Evolutionary conservation across 2,888 invertebrate genomes (phyloP).

Genomic region (Sphinx pinastri): DNA sequence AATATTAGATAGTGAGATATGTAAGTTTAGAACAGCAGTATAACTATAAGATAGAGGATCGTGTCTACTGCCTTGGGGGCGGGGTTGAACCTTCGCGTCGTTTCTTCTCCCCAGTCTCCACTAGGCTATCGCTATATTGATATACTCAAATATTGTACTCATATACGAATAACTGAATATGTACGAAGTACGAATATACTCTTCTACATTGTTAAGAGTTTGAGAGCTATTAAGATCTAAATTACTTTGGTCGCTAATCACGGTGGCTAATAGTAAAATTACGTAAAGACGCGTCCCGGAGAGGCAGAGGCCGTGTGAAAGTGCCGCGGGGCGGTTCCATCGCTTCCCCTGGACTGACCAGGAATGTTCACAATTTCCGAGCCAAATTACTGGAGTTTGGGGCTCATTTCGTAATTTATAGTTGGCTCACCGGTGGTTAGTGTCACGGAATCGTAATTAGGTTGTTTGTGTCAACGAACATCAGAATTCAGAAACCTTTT

Average conservation of each 20-base stretch:
- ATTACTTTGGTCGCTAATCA: neutral
- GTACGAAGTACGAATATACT: too few relatives aligned
- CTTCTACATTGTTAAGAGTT: neutral
- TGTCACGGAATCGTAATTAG: slow-evolving; percentile 12
- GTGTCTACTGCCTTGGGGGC: too few relatives aligned
- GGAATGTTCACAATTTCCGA: slow-evolving; percentile 48
- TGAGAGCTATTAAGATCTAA: neutral
- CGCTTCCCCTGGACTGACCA: slow-evolving; percentile 11
- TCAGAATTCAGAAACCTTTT: neutral
- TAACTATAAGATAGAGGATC: too few relatives aligned
- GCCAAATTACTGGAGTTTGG: slow-evolving; percentile 31
- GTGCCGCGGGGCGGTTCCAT: slow-evolving; percentile 37
- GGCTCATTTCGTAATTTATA: slow-evolving; percentile 13
- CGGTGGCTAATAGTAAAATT: slow-evolving; percentile 30
- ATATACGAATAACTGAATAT: too few relatives aligned
- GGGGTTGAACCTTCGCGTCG: too few relatives aligned
- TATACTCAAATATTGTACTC: too few relatives aligned
- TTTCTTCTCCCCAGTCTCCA: too few relatives aligned
- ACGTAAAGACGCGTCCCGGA: slow-evolving; percentile 27
- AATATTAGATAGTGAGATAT: too few relatives aligned
- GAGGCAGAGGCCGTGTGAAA: slow-evolving; percentile 41
- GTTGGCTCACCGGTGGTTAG: slow-evolving; percentile 12
- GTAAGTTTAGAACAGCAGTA: too few relatives aligned
- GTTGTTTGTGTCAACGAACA: slow-evolving; percentile 9
- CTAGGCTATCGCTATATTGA: too few relatives aligned